A percentile compares a stretch with the other conserved stretches of the same genome.
phyloP scores from a whole-genome alignment of 37 sponge, comb jelly and placozoan genomes.

The Lycopodina hypogea region DNA sequence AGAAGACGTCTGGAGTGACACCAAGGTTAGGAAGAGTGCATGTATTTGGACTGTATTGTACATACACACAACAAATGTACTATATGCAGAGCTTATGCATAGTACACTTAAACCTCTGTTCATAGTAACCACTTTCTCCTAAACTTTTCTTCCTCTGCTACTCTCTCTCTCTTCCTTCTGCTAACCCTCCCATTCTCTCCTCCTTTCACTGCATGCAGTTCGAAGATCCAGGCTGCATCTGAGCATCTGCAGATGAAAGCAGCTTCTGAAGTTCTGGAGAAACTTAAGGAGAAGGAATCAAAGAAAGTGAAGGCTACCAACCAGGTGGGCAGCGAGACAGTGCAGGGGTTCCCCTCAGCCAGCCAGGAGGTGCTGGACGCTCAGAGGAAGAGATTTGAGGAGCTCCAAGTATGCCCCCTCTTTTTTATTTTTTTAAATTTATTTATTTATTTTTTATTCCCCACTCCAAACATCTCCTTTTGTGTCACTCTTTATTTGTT shows the following conservation, averaged over 20 bases:
- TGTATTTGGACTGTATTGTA: neutral
- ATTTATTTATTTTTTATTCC: neutral
- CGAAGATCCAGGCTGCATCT: too few relatives aligned
- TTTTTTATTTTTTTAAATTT: neutral
- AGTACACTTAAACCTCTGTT: neutral
- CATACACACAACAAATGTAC: too few relatives aligned
- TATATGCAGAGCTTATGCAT: too few relatives aligned
- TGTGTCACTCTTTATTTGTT: too few relatives aligned
- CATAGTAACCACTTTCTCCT: neutral
- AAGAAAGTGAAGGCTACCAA: neutral
- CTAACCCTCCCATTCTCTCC: neutral
- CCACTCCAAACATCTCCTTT: too few relatives aligned
- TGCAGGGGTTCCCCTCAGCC: constrained; percentile 22
- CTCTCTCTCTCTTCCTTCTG: neutral
- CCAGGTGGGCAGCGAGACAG: neutral
- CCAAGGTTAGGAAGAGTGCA: constrained; percentile 28
- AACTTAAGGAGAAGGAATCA: neutral
- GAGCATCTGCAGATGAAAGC: constrained; percentile 42
- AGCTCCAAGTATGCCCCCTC: constrained; percentile 33
- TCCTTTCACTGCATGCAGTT: too few relatives aligned
- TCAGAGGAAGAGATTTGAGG: constrained; percentile 65
- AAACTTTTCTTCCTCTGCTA: neutral
- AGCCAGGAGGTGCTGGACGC: constrained; percentile 55
- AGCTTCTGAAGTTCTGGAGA: constrained; percentile 41
- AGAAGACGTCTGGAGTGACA: constrained; percentile 27